A percentile compares a stretch with the other conserved stretches of the same genome.
These are phyloP conservation scores for Trachemys scripta DNA, from an alignment of 2,113 vertebrate genomes.

Conservation along the genomic window DNA sequence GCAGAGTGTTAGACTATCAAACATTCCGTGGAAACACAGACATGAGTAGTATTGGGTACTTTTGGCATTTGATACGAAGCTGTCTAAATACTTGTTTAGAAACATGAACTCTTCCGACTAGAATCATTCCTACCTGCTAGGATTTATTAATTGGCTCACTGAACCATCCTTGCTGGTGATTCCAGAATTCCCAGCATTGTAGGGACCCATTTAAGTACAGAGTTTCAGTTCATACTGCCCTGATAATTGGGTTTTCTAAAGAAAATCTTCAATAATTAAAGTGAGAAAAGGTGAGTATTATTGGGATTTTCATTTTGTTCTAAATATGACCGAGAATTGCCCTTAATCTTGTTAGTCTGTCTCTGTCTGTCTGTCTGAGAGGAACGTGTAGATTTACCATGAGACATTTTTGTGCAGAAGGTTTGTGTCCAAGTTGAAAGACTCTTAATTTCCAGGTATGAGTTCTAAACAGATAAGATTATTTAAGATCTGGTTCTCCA, in stretches of 20 bases:
- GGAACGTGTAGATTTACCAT: not conserved
- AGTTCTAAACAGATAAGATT: not conserved
- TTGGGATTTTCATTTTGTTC: slow-evolving; percentile 21
- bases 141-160: not conserved
- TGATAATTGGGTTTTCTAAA: slow-evolving; percentile 67
- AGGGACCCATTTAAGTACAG: slow-evolving; percentile 34
- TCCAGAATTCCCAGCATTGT: slow-evolving; percentile 53
- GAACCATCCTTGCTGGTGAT: slow-evolving; percentile 29
- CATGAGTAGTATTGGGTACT: not conserved
- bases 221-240: slow-evolving; percentile 19
- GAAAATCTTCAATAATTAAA: slow-evolving; percentile 49
- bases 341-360: slow-evolving; percentile 16
- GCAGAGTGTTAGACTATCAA: not conserved
- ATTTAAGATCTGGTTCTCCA: slow-evolving; percentile 2
- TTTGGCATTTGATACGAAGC: not conserved
- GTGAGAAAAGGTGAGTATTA: slow-evolving; percentile 52
- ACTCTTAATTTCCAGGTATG: not conserved
- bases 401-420: slow-evolving; percentile 26
- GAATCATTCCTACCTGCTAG: not conserved
- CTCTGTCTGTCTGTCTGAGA: not conserved
- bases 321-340: slow-evolving; percentile 9
- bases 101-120: not conserved
- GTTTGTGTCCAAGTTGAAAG: not conserved
- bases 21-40: not conserved
- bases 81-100: slow-evolving; percentile 14